Evolutionary conservation across 1,140 invertebrate species (phyloP).

Genomic region (Aphelinus certus): DNA sequence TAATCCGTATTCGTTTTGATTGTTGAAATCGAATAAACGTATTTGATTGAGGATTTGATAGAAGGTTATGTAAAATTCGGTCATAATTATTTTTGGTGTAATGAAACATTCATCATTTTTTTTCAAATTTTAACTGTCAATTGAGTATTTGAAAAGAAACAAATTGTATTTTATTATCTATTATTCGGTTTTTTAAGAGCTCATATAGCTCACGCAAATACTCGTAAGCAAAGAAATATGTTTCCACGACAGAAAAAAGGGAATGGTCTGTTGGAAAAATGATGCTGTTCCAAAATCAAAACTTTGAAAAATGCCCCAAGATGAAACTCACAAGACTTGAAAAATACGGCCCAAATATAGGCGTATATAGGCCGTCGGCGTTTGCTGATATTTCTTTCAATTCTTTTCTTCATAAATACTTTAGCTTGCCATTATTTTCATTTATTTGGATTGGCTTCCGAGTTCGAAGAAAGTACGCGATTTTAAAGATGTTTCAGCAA

Average conservation of each 20-base stretch:
- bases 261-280: constrained; percentile 18
- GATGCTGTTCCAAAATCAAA: constrained; percentile 20
- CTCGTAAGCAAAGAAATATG: constrained; percentile 6
- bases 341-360: constrained; percentile 17
- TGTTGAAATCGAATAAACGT: too few species aligned
- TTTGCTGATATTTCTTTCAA: constrained; percentile 27
- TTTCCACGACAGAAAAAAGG: constrained; percentile 9
- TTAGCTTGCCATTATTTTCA: constrained; percentile 59
- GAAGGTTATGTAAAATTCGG: too few species aligned
- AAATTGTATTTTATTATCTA: too few species aligned
- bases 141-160: too few species aligned
- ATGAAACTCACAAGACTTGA: constrained; percentile 37
- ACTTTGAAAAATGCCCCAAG: constrained; percentile 12
- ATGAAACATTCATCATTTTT: too few species aligned
- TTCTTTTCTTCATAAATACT: constrained; percentile 48
- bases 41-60: too few species aligned
- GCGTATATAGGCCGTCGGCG: constrained; percentile 5
- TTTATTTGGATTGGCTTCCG: constrained; percentile 53
- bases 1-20: too few species aligned
- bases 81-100: too few species aligned
- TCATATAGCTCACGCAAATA: not conserved
- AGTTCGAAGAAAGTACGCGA: constrained; percentile 52
- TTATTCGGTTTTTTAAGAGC: too few species aligned
- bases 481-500: constrained; percentile 61
- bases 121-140: too few species aligned